Evolutionary conservation across 2,888 invertebrate genomes (phyloP), one percentile per base, ranked within the genome.

Genomic region (Caenorhabditis sinica): DNA sequence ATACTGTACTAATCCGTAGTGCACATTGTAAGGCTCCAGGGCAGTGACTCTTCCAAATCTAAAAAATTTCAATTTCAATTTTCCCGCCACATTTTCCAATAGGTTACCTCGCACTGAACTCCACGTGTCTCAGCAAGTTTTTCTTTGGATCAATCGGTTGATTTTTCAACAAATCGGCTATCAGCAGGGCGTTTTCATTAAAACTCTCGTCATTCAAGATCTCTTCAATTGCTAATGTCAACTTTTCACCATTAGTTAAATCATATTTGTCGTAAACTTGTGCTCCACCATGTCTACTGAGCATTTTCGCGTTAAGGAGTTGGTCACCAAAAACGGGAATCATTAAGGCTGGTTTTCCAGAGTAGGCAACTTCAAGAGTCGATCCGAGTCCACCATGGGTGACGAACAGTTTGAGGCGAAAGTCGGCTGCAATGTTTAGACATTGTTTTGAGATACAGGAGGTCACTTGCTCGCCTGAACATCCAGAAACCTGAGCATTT

Each of bases 61-160:
- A 30, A 66, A 66, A 49, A 23, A 23, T 25, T 45, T 15, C 11
- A 13, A 17, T 58, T 40, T 15, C 15, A 43, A 28, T 0, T 8
- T 66, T 63, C 40, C 40, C 40, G 40, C 40, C 40, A 40, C 13
- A 6, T 40, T 23, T 40, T 23, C 6, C 6, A 20, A 20, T 2
- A 15, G 8, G 63, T 65, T 40, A 75, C 72, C 65, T 76, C 23
- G 68, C 76, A 17, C 76, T 65, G 49, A 82, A 76, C 30, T 82
- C 82, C 45, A 82, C 49, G 20, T 82, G 76, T 43, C 51, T 82
- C 36, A 82, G n/a, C 15, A 77, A 51, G 36, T 58, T 82, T 9
- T 71, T 45, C 28, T 77, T 76, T 20, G 82, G 82, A 40, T 82
- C 76, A 45, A 82, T 82, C 15, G 82, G 82, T 33, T 71, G 82